These are phyloP conservation scores for Ceraclea dissimilis DNA, from an alignment of 2,888 invertebrate genomes.

Conservation along the genomic window DNA sequence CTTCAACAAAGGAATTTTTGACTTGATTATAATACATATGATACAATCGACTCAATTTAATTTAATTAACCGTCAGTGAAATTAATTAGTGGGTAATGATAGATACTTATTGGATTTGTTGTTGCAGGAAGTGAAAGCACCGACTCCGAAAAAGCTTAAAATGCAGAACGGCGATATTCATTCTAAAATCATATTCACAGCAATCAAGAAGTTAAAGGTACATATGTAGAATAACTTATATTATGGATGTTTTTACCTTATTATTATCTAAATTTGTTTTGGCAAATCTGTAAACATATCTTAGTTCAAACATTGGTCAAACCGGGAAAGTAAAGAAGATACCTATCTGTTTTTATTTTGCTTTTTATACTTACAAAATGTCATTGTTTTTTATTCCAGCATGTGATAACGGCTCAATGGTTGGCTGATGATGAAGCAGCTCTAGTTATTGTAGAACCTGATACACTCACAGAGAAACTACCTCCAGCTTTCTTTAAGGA, in stretches of 20 bases:
- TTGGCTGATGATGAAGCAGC: conserved; percentile 20
- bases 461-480: conserved; percentile 21
- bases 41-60: no score
- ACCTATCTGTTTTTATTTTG: no score
- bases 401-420: conserved; percentile 23
- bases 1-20: no score
- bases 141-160: not conserved
- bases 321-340: no score
- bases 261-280: no score
- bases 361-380: no score
- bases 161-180: not conserved
- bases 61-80: not conserved
- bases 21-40: no score
- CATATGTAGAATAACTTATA: no score
- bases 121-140: not conserved
- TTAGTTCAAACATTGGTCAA: no score
- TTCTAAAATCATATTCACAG: not conserved
- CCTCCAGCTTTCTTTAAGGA: conserved; percentile 21
- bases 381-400: conserved; percentile 15
- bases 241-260: no score
- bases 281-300: no score
- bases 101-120: not conserved
- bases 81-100: not conserved
- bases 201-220: not conserved
- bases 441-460: conserved; percentile 22